These are phyloP conservation scores for Alosa alosa DNA, from an alignment of 2,113 vertebrate genomes.

Conservation along the genomic window DNA sequence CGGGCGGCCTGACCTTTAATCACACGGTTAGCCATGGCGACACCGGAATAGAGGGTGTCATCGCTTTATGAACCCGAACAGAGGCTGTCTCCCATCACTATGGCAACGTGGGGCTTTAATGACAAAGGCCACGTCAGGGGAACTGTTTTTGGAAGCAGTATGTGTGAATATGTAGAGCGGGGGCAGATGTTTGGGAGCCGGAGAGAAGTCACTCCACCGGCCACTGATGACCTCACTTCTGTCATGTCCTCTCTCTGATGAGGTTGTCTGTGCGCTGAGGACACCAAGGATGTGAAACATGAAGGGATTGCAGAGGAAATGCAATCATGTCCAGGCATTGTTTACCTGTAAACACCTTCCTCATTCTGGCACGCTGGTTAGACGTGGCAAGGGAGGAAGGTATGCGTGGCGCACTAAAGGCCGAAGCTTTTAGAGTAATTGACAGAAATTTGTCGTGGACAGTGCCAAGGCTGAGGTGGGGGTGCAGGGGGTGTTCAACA, in stretches of 20 bases:
- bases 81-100: slow-evolving; percentile 30
- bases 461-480: neutral
- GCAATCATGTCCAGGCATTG: neutral
- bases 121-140: neutral
- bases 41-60: slow-evolving; percentile 25
- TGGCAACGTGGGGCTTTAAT: slow-evolving; percentile 37
- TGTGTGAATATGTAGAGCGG: neutral
- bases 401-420: neutral
- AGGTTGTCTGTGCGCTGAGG: neutral
- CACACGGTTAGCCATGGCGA: slow-evolving; percentile 25
- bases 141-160: neutral
- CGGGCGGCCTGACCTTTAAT: slow-evolving; percentile 37
- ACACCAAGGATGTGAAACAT: neutral
- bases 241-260: neutral
- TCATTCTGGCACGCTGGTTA: no score
- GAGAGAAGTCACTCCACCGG: neutral
- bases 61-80: slow-evolving; percentile 38
- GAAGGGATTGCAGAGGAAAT: neutral
- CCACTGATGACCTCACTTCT: neutral
- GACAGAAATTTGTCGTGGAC: neutral
- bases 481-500: neutral
- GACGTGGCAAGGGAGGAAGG: neutral
- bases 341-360: neutral
- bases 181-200: neutral
- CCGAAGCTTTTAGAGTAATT: neutral